Evolutionary conservation across 2,888 invertebrate species (phyloP).

Genomic region (Listrodromus nycthemerus): DNA sequence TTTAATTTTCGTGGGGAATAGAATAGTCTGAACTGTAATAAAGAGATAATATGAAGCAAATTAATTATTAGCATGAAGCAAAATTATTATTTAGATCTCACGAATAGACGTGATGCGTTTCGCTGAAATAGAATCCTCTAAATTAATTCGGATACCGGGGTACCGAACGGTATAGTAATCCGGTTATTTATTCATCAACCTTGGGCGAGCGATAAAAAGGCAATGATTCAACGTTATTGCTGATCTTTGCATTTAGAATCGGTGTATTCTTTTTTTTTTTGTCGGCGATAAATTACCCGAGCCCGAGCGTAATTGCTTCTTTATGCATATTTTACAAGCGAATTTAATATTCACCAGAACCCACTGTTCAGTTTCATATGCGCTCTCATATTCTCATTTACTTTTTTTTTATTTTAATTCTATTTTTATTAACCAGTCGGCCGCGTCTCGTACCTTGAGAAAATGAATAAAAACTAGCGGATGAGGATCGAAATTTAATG

Average conservation of each 20-base stretch:
- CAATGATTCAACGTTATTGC: slow-evolving; percentile 2
- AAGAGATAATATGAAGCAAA: no score
- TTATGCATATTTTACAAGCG: slow-evolving; percentile 2
- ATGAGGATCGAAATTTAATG: slow-evolving; percentile 34
- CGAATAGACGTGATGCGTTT: no score
- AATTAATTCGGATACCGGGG: no score
- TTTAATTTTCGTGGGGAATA: no score
- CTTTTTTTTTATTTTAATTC: neutral
- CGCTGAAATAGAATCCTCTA: no score
- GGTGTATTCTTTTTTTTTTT: neutral
- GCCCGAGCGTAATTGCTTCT: neutral
- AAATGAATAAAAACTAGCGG: neutral
- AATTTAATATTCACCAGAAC: slow-evolving; percentile 1
- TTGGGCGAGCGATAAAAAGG: slow-evolving; percentile 7
- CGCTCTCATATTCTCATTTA: neutral
- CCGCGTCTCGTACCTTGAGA: neutral
- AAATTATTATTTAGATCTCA: no score
- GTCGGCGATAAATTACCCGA: slow-evolving; percentile 18
- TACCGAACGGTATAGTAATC: no score
- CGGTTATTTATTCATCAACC: neutral
- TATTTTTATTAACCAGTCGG: neutral
- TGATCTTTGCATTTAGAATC: slow-evolving; percentile 14
- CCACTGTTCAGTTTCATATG: slow-evolving; percentile 3
- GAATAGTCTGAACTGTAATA: no score
- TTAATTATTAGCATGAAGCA: no score